phyloP scores from a whole-genome alignment of 2,797 vertebrate species.

The Arremon brunneinucha region DNA sequence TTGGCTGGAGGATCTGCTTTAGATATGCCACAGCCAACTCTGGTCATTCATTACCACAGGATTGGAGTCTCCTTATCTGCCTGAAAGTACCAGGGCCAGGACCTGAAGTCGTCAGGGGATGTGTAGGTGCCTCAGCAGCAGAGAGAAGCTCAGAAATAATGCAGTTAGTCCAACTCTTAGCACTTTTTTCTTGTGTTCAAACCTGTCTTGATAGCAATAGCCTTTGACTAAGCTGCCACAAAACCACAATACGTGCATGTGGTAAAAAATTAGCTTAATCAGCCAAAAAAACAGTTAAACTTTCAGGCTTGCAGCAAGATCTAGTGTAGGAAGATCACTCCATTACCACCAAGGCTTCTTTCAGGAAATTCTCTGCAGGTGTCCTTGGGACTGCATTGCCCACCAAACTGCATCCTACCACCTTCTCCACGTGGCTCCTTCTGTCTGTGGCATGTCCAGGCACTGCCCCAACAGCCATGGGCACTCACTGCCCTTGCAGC shows the following conservation, averaged over 20 bases:
- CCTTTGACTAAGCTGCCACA: not conserved
- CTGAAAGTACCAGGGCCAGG: not conserved
- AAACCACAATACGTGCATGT: accelerated
- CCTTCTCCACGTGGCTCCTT: not conserved
- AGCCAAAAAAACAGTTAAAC: not conserved
- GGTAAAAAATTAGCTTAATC: not conserved
- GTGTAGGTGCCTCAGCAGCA: not conserved
- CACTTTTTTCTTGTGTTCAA: not conserved
- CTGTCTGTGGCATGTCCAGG: accelerated
- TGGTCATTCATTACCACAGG: not conserved
- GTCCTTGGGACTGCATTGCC: not conserved
- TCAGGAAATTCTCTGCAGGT: not conserved
- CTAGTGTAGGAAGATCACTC: not conserved
- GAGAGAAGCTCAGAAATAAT: not conserved
- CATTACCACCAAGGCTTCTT: not conserved
- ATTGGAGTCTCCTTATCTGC: not conserved
- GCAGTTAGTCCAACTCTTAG: not conserved
- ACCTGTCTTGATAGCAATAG: not conserved
- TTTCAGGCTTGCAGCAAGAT: not conserved
- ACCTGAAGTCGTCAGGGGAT: not conserved
- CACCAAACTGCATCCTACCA: not conserved
- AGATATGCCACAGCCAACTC: not conserved
- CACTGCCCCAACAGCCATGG: accelerated
- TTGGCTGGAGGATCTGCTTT: not conserved
- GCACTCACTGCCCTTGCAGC: not conserved